A percentile compares a stretch with the other conserved stretches of the same genome.
phyloP scores from a whole-genome alignment of 2,113 vertebrate genomes.

The Tachysurus fulvidraco region DNA sequence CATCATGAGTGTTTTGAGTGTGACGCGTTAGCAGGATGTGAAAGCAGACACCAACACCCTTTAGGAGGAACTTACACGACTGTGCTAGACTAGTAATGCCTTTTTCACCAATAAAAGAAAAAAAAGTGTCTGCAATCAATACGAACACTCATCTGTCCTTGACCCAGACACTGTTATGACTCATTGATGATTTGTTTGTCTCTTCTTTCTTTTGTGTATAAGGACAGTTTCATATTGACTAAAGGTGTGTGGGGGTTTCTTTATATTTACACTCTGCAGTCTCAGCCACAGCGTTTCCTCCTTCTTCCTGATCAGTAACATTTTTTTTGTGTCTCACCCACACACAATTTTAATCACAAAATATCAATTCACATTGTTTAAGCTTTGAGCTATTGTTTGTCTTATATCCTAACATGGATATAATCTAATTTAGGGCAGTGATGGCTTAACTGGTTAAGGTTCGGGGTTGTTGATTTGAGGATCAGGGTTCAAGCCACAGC shows the following conservation, averaged over 20 bases:
- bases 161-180: constrained; percentile 29
- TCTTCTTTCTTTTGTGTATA: constrained; percentile 22
- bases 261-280: neutral
- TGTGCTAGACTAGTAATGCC: constrained; percentile 8
- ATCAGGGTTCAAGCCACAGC: no score
- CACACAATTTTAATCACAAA: neutral
- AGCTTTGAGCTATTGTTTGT: neutral
- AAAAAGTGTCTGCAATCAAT: constrained; percentile 7
- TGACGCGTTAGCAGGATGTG: constrained; percentile 36
- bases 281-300: constrained; percentile 11
- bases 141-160: constrained; percentile 10
- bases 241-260: neutral
- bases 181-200: constrained; percentile 40
- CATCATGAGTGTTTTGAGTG: neutral
- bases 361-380: neutral
- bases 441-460: no score
- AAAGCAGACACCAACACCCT: constrained; percentile 45
- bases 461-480: no score
- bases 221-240: constrained; percentile 41
- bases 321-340: neutral
- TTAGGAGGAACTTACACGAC: constrained; percentile 2
- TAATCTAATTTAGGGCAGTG: neutral
- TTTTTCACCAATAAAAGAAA: constrained; percentile 14
- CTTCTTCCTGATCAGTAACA: constrained; percentile 1
- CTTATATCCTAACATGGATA: neutral